Evolutionary conservation across 2,113 vertebrate genomes (phyloP), one percentile per base, ranked within the genome.

Genomic region (Cathartes aura): DNA sequence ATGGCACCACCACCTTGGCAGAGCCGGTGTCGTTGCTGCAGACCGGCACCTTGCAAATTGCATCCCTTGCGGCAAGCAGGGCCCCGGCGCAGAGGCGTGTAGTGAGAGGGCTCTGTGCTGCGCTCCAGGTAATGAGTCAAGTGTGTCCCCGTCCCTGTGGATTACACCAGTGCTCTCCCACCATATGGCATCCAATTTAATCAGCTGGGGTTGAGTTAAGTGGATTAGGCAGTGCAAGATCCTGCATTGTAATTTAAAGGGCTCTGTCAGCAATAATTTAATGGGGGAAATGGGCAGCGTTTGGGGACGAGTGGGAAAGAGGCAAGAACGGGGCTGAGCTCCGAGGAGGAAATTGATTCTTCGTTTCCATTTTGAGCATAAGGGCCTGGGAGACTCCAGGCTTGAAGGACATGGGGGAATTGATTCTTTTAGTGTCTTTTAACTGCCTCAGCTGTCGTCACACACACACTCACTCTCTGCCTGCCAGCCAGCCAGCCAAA

Each of bases 161-260:
- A 97, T 97, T 97, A 93, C 53, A 48, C 89, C 82, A 90, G 62
- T 76, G 84, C 88, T 90, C 73, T 89, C 93, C 93, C 95, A 95
- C 96, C 96, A 97, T 98, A 97, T 97, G 96, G 97, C 97, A 96
- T 98, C 91, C 95, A 96, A 96, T 98, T 98, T 97, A 96, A 97
- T 98, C 96, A 96, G 96, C 93, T 96, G 95, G 96, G 95, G 80
- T 95, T 95, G 96, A 96, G 94, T 97, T 97, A 97, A 98, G 84
- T 98, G 97, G 97, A 96, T 98, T 98, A 98, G 86, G 83, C 93
- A 91, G 64, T 56, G 55, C 47, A 84, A 94, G 93, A 94, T 93
- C 79, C 83, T 64, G 81, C 74, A 45, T 76, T 92, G 91, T 94
- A 91, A 97, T 96, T 97, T 97, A 97, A 97, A 97, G 96, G 96